phyloP scores from a whole-genome alignment of 2,888 invertebrate species.

The Lottia gigantea region DNA sequence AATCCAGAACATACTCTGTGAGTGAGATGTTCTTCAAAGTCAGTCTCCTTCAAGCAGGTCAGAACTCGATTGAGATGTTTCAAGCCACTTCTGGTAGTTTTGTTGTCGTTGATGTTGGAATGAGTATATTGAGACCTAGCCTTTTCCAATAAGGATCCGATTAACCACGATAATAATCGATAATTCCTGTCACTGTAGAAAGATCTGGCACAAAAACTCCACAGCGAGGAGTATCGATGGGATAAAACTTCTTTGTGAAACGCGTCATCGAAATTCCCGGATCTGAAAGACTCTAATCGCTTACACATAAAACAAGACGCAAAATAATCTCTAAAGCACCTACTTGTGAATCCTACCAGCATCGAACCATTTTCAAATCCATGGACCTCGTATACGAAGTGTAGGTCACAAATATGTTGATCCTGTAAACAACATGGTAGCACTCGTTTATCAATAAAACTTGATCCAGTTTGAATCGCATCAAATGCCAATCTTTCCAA shows the following conservation, averaged over 20 bases:
- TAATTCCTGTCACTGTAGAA: not conserved
- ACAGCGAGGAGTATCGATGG: not conserved
- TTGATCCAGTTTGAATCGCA: constrained; percentile 32
- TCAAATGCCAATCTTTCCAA: constrained; percentile 29
- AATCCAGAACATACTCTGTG: not conserved
- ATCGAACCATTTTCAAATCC: constrained; percentile 26
- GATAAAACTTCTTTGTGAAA: not conserved
- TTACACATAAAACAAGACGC: constrained; percentile 35
- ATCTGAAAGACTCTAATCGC: constrained; percentile 26
- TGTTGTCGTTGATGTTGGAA: not conserved
- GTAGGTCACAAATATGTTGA: constrained; percentile 36
- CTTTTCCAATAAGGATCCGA: not conserved
- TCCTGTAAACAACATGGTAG: constrained; percentile 31
- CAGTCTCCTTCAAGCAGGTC: constrained; percentile 33
- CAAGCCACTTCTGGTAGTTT: constrained; percentile 13
- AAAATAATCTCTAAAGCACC: constrained; percentile 37
- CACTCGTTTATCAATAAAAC: constrained; percentile 32
- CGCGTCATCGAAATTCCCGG: not conserved
- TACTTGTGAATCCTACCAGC: constrained; percentile 32
- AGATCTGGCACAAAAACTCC: not conserved
- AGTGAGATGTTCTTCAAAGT: constrained; percentile 28
- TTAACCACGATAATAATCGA: not conserved
- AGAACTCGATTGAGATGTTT: constrained; percentile 26
- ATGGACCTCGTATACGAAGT: constrained; percentile 36
- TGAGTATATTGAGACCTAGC: not conserved